Evolutionary conservation across 2,797 vertebrate genomes (phyloP), one percentile per base, ranked within the genome.

Genomic region (Holocentrus rufus): DNA sequence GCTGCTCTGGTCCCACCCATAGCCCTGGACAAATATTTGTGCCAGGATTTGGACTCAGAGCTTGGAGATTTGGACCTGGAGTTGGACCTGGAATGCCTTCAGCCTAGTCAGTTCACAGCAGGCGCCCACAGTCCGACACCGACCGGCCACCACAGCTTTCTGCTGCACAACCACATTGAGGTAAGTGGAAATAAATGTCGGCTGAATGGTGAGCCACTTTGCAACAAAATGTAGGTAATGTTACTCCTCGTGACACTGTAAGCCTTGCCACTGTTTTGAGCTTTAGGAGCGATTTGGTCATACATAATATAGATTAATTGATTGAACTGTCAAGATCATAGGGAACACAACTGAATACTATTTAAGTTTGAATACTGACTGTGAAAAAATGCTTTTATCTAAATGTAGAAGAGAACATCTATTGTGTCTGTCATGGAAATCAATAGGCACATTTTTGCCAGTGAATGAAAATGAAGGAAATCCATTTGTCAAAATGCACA

Each of bases 31-130:
- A 61, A 54, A 55, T 30, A 68, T 69, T 55, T 58, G 0, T 42
- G 25, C 57, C 65, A 30, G 57, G 79, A 87, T 64, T 46, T 60
- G 47, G 73, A n/a, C 7, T 79, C 71, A 25, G 83, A 88, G 14
- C 75, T 65, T 53, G 80, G 61, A 27, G 72, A 62, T 10, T 77
- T 23, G 2, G 88, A 88, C 14, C 5, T 11, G 14, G 84, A 87
- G 62, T 8, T 77, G 58, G 81, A 89, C 31, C 52, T 68, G 5
- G 76, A 77, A 42, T 74, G 68, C 47, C 71, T 87, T 71, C 72
- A 52, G 72, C 58, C 62, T 15, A 11, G 77, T 65, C 81, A 23
- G 42, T 63, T 31, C 3, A 63, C 34, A 18, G 54, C 52, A 22
- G 52, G 53, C 18, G 68, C 68, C 55, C 74, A 60, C 1, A 49